Base-by-base conservation (phyloP, 2,113 vertebrate genomes). In the Ellobius talpinus region DNA sequence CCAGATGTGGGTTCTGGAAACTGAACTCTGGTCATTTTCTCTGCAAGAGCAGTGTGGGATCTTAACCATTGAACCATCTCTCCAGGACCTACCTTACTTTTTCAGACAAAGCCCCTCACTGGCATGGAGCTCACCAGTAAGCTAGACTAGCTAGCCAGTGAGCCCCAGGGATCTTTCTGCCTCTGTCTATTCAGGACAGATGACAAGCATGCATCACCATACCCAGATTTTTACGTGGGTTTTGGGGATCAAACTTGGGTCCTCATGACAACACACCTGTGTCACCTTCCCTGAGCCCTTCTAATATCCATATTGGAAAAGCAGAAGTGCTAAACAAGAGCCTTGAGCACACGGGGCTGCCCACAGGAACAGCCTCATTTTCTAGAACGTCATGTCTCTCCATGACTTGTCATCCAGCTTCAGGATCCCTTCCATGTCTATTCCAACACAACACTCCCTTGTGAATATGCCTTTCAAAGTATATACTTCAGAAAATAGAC, bases 361-460 rank as follows among this genome's bases (percentile, higher is more conserved):
- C 72, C 74, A 1, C 39, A 16, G 52, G 84, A 61, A 55, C 29
- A 66, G 76, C n/a, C 52, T 89, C 76, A 1, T 76, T 79, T 96
- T n/a, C 84, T 78, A 89, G 82, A 91, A 97, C 86, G 58, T 42
- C 61, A 31, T 31, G 31, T n/a, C 78, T 85, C 50, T 70, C 58
- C 1, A 7, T 50, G 55, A 61, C 50, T 39, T 74, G 42, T 23
- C 50, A 36, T 36, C 82, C 85, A 66, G 42, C 29, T 45, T 47
- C 82, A 81, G 3, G 0, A 70, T 65, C 19, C 39, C 52, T 93
- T 84, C 85, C 50, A 39, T 65, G 65, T 29, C 29, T 77, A 36
- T 88, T 86, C 90, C 63, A 95, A 84, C 84, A 39, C 68, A 85
- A 50, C 6, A 90, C 52, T 61, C 55, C 85, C 31, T 45, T 66